phyloP scores from a whole-genome alignment of 2,113 vertebrate species.

The human (Homo sapiens) region GRCh38 chr4:92457501-92458000 shows the following conservation, averaged over 20 bases:
- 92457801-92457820: not conserved
- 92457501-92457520: not conserved
- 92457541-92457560: not conserved
- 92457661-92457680: not conserved
- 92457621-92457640: not conserved
- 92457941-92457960: not conserved
- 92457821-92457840: not conserved
- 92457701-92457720: not conserved
- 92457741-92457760: not conserved
- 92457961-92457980: constrained; percentile 16
- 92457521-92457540: not conserved
- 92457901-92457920: constrained; percentile 45
- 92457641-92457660: not conserved
- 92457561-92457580: not conserved
- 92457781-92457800: not conserved
- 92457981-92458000: not conserved
- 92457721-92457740: not conserved
- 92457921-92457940: not conserved
- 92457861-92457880: not conserved
- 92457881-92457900: not conserved
- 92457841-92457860: not conserved
- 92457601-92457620: not conserved
- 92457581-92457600: not conserved
- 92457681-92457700: not conserved
- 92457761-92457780: not conserved